Evolutionary conservation across 2,888 invertebrate genomes (phyloP), one percentile per base, ranked within the genome.

Genomic region (Sussaba pulchella): DNA sequence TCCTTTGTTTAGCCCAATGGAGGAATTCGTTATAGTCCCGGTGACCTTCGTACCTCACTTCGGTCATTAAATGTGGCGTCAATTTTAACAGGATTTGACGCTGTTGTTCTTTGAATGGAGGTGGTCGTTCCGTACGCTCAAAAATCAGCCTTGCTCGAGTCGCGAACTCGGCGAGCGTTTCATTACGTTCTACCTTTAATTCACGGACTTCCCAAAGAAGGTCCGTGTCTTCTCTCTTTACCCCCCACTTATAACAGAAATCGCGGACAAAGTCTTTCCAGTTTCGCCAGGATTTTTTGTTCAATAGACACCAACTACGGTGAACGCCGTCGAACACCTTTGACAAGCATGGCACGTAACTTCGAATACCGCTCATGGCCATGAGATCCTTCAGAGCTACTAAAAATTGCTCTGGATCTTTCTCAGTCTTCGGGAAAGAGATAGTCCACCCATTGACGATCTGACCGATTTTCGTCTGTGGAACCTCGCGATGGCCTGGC

Each of bases 231-330:
- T 36, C 52, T 26, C 73, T 73, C n/a, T 14, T 43, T 0, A 69
- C 69, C 0, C 36, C 73, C 78, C 67, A 78, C 10, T 78, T 43
- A 17, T 24, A 54, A 8, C 66, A 69, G 50, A 78, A 78, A 12
- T 73, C 73, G 17, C 50, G 17, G 1, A 43, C 36, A 24, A 78
- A 78, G 17, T 78, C 78, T 17, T 52, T 67, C 73, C 73, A 73
- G 1, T 61, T 50, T 10, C 47, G 31, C 45, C 45, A 57, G 2
- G 61, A 43, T 31, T 64, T 4, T 43, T 66, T 54, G 31, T 43
- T 74, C 5, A 74, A 26, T 2, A 66, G 36, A 19, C 54, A 74
- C 74, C 74, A 74, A 0, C 47, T 26, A 17, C 64, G 10, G 14
- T 66, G 26, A 8, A 64, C 19, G 0, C 74, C 74, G 24, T 54